phyloP scores from a whole-genome alignment of 2,113 vertebrate species.

The Orthonyx spaldingii region DNA sequence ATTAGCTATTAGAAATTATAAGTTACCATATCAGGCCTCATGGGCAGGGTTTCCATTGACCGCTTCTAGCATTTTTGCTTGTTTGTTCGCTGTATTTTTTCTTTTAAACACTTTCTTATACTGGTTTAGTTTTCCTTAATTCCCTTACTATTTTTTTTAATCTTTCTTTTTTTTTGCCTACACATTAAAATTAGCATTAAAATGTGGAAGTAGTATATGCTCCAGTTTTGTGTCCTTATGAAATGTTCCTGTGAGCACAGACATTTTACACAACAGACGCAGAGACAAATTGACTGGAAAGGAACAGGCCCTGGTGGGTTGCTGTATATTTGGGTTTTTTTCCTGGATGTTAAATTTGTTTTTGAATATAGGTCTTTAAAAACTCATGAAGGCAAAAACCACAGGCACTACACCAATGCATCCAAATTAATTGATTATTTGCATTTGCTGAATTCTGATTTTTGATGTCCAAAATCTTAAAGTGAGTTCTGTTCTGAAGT shows the following conservation, averaged over 20 bases:
- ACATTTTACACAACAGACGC: neutral
- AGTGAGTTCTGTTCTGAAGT: neutral
- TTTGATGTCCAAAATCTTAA: neutral
- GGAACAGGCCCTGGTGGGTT: neutral
- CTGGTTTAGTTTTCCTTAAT: neutral
- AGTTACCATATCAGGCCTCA: neutral
- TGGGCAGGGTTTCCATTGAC: neutral
- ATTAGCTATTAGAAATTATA: neutral
- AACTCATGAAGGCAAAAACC: neutral
- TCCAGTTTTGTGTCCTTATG: neutral
- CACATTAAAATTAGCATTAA: neutral
- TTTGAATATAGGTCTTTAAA: neutral
- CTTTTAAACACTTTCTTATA: neutral
- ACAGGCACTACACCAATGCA: neutral
- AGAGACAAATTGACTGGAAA: neutral
- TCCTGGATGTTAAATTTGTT: neutral
- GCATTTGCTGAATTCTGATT: neutral
- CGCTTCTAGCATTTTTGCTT: neutral
- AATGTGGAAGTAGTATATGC: neutral
- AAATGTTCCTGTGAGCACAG: neutral
- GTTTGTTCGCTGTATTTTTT: neutral
- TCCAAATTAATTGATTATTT: neutral
- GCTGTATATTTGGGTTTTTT: neutral
- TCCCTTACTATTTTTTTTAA: rapidly evolving
- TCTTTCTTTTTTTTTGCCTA: neutral